Evolutionary conservation across 2,888 invertebrate species (phyloP).

Genomic region (Cepaea hortensis): DNA sequence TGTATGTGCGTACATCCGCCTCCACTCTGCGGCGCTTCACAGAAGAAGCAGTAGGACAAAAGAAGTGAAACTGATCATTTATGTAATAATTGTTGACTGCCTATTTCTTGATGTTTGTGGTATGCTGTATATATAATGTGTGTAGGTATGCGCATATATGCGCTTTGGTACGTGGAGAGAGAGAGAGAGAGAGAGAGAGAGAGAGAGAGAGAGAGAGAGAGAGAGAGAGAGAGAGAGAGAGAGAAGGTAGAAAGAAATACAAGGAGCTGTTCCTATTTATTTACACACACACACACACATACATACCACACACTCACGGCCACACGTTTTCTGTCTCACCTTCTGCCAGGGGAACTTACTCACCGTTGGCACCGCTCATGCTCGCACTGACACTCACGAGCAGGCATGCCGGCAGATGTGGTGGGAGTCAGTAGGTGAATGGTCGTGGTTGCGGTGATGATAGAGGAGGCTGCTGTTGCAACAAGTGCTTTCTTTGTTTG

Average conservation of each 20-base stretch:
- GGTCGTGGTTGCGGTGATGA: slow-evolving; percentile 23
- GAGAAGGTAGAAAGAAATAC: background rate
- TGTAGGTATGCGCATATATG: no score
- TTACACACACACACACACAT: no score
- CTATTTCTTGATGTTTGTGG: no score
- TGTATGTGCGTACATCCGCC: no score
- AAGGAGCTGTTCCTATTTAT: no score
- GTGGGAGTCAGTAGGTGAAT: slow-evolving; percentile 25
- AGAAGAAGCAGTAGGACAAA: no score
- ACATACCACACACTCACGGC: background rate
- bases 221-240: slow-evolving; percentile 12
- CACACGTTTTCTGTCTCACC: slow-evolving; percentile 17
- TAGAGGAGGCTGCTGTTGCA: background rate
- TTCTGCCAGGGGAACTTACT: background rate
- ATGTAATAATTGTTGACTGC: no score
- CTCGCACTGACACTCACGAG: slow-evolving; percentile 22
- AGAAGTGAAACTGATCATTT: no score
- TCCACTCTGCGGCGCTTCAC: no score
- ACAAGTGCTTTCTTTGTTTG: slow-evolving; percentile 33
- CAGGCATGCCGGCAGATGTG: slow-evolving; percentile 34
- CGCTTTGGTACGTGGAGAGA: background rate
- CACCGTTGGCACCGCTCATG: background rate
- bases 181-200: background rate
- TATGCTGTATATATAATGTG: no score
- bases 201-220: slow-evolving; percentile 8